Percentiles rank a stretch among this genome's conserved stretches.
phyloP scores from a whole-genome alignment of 2,888 invertebrate genomes.

The Macrosoma leucophasiata region DNA sequence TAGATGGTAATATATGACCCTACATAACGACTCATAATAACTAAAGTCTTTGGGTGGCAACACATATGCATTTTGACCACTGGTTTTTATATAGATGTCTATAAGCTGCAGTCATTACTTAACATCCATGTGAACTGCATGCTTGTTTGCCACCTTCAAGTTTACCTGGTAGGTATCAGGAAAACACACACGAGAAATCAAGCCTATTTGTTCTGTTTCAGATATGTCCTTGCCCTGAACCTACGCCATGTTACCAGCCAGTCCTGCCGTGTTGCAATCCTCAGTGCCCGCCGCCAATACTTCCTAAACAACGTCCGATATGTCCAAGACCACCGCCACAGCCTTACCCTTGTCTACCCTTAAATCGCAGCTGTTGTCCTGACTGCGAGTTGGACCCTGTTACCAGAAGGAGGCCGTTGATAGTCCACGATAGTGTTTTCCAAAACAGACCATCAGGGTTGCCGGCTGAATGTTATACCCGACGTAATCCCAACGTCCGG shows the following conservation, averaged over 20 bases:
- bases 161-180: too few relatives aligned
- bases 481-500: conserved; percentile 45
- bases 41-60: too few relatives aligned
- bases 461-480: conserved; percentile 42
- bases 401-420: conserved; percentile 73
- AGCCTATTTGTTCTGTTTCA: conserved; percentile 31
- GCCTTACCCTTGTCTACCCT: conserved; percentile 65
- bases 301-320: conserved; percentile 64
- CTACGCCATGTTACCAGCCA: conserved; percentile 56
- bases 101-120: too few relatives aligned
- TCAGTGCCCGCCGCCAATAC: conserved; percentile 70
- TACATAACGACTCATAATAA: too few relatives aligned
- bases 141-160: too few relatives aligned
- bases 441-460: conserved; percentile 46
- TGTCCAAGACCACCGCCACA: conserved; percentile 61
- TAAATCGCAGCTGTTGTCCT: conserved; percentile 62
- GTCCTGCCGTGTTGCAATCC: conserved; percentile 65
- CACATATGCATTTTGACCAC: too few relatives aligned
- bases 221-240: conserved; percentile 59
- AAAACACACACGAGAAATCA: background rate
- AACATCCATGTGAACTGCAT: too few relatives aligned
- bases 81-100: too few relatives aligned
- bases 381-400: conserved; percentile 68
- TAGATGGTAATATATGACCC: too few relatives aligned
- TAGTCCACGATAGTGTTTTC: conserved; percentile 72